A percentile compares a stretch with the other conserved stretches of the same genome.
Evolutionary conservation across 2,113 vertebrate species (phyloP).

Genomic region (Hystrix cristata): DNA sequence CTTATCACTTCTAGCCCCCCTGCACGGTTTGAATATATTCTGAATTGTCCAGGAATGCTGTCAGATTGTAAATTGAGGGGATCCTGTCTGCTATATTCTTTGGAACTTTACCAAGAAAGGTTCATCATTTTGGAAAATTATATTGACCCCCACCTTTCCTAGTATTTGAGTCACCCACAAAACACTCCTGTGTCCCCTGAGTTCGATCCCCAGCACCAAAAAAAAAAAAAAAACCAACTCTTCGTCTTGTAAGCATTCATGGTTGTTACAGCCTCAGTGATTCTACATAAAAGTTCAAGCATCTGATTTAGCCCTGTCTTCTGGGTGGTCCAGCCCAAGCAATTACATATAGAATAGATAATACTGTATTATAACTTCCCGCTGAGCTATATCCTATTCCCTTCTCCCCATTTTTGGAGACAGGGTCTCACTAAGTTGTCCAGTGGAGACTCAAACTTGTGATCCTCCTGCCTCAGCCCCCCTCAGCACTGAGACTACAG

Average conservation of each 20-base stretch:
- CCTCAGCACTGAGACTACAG: too few relatives aligned
- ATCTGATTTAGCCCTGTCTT: conserved; percentile 27
- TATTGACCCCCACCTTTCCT: neutral
- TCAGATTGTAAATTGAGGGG: neutral
- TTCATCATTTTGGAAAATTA: conserved; percentile 34
- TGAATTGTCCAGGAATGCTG: conserved; percentile 19
- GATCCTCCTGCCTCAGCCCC: too few relatives aligned
- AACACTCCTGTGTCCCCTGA: neutral
- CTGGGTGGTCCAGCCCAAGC: neutral
- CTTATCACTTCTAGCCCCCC: neutral
- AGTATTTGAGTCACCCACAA: conserved; percentile 47
- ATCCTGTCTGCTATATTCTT: neutral
- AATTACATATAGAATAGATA: neutral
- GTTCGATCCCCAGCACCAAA: too few relatives aligned
- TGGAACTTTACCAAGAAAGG: neutral
- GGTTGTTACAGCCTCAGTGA: neutral
- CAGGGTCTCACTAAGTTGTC: too few relatives aligned
- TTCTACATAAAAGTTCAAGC: neutral
- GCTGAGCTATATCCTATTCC: too few relatives aligned
- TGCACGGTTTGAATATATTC: neutral
- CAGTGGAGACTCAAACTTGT: too few relatives aligned
- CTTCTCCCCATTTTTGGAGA: too few relatives aligned
- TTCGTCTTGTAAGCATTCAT: neutral
- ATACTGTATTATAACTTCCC: neutral
- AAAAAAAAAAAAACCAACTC: too few relatives aligned